Percentiles rank a stretch among this genome's conserved stretches.
phyloP scores from a whole-genome alignment of 2,113 vertebrate genomes.

The Chamaetylas fuelleborni region DNA sequence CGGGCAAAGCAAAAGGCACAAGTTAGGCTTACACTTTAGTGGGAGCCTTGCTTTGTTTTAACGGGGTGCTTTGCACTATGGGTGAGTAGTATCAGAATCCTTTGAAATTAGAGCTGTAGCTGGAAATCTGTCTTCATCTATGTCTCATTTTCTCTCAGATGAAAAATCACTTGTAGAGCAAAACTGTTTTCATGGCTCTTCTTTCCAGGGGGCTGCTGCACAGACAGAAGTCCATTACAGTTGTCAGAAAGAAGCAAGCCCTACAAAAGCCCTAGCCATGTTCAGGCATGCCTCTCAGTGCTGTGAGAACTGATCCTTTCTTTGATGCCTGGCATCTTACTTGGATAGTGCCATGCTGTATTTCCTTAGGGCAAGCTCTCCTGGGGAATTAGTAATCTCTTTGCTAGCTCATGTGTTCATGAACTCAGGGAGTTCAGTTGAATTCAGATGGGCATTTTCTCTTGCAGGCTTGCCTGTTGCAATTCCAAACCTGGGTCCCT shows the following conservation, averaged over 20 bases:
- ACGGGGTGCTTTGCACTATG: background rate
- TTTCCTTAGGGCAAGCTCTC: background rate
- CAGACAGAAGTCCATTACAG: background rate
- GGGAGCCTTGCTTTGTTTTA: background rate
- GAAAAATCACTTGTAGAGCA: background rate
- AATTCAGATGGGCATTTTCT: background rate
- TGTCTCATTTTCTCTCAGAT: background rate
- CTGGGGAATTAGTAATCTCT: background rate
- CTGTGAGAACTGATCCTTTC: background rate
- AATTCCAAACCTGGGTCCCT: slow-evolving; percentile 93
- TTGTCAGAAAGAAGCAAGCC: background rate
- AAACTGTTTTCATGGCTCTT: background rate
- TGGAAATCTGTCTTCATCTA: background rate
- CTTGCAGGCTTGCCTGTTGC: slow-evolving; percentile 91
- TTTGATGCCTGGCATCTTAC: background rate
- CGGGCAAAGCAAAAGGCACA: background rate
- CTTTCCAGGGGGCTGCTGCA: background rate
- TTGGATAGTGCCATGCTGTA: background rate
- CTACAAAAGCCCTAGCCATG: background rate
- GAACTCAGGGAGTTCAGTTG: background rate
- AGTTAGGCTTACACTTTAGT: background rate
- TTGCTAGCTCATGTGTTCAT: background rate
- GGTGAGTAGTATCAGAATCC: background rate
- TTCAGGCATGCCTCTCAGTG: background rate
- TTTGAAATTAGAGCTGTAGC: background rate